Evolutionary conservation across 2,113 vertebrate species (phyloP).

Genomic region (Acanthisitta chloris): DNA sequence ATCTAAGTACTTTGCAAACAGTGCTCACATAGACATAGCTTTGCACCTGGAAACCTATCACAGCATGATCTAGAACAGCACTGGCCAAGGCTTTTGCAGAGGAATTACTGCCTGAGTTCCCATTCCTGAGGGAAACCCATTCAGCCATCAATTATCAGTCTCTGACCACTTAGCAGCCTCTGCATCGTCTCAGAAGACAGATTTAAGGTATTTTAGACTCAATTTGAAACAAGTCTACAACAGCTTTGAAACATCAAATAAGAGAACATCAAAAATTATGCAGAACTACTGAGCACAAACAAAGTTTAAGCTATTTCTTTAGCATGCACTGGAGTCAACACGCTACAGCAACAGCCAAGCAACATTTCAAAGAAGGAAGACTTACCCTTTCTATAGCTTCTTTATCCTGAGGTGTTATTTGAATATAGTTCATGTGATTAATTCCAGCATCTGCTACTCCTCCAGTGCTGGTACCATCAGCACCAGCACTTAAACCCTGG

Average conservation of each 20-base stretch:
- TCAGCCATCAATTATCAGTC: background rate
- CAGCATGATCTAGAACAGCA: background rate
- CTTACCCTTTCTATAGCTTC: constrained; percentile 97
- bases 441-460: constrained; percentile 77
- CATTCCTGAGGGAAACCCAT: background rate
- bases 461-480: constrained; percentile 55
- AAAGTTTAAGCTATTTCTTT: background rate
- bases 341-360: background rate
- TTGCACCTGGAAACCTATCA: background rate
- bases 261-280: background rate
- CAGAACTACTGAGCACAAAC: background rate
- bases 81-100: background rate
- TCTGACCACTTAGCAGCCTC: background rate
- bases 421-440: constrained; percentile 93
- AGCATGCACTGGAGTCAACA: background rate
- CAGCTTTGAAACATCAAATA: background rate
- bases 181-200: background rate
- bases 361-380: background rate
- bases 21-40: background rate
- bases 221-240: background rate
- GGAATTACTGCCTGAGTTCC: background rate
- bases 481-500: constrained; percentile 69
- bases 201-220: background rate
- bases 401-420: constrained; percentile 97
- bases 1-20: background rate